Evolutionary conservation across 30 jellyfish, hydroid and myxozoan species (phyloP), one percentile per base, ranked within the genome.

Genomic region (Aurelia aurita): DNA sequence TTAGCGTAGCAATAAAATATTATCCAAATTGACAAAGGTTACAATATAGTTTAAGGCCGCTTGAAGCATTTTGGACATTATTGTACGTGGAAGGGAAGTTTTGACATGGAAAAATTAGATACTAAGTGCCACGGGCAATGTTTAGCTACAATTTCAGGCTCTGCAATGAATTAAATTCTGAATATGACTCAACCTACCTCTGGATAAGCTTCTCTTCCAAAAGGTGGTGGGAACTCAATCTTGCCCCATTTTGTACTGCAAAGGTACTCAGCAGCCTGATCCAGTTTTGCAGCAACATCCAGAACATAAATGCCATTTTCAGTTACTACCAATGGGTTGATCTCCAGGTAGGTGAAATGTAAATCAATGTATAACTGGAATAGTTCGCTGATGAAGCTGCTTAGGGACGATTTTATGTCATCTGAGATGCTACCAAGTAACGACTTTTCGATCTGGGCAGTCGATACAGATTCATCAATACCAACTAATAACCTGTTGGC

Each of bases 251-350:
- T 76, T 51, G 94, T 73, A 58, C 97, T 86, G 79, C 98, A 92
- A 43, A 92, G 77, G 35, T 68, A 92, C 60, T 92, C 98, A 5
- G 98, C 98, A 9, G 97, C 89, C 65, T 87, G 97, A 62, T 92
- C 98, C 18, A 92, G 71, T 43, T 92, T 92, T 18, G 98, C 98
- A 70, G 98, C 98, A 10, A 92, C 95, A 74, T 92, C 98, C 57
- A 92, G 85, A 18, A 86, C 97, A 74, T 86, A 60, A 26, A 92
- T 87, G 2, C 97, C 95, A 61, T 80, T 53, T n/a, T 74, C 54
- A 11, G 72, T 80, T 18, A 87, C 96, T 54, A 92, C 97, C 76
- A 92, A 69, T 23, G 98, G 98, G 73, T 92, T 92, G 55, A 92
- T 86, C 68, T 92, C 98, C 82, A 92, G 55, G 65, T 92, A 92